Base-by-base conservation (phyloP, 2,888 invertebrate species). In the Drosophila niveifrons region DNA sequence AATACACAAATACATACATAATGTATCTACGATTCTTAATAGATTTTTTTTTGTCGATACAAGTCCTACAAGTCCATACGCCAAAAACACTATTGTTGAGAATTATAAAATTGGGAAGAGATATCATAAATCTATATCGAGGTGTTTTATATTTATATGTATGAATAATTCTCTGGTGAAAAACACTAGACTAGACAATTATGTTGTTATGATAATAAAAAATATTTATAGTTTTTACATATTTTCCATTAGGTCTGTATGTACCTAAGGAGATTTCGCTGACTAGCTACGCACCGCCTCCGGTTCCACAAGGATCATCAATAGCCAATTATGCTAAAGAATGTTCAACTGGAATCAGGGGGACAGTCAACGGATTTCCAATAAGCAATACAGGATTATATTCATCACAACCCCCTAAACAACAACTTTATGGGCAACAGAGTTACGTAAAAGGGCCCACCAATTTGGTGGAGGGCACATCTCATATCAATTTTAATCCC, bases 261-360 rank as follows among this genome's bases (percentile, higher is more conserved):
- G 87, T 91, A 53, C 92, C 92, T 3, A 90, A 91, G 53, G 92
- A 92, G 67, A 92, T 92, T 34, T 91, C 92, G 2, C 65, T 92
- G 65, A 85, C 91, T 41, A 91, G 92, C 34, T 92, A 92, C 74
- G 90, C 88, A 9, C 91, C 92, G 55, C 92, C 92, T 36, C 87
- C 91, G 53, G 68, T 65, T 6, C 67, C 36, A 3, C 59, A 41
- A 3, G 43, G 39, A 3, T 47, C 41, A 47, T 15, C 34, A 15
- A 47, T 59, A 1, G 8, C 18, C 7, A 51, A 64, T 15, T 48
- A 3, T 17, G 13, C 50, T 0, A 59, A 44, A 17, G 47, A 17
- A 15, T 44, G 62, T 39, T 17, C 28, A 17, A 18, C 17, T 29
- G 29, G 29, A 9, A 11, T 11, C 39, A 48, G 17, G 17, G 59